These are phyloP conservation scores for Amphiura filiformis DNA, from an alignment of 35 echinoderm and acorn worm genomes.

Conservation along the genomic window DNA sequence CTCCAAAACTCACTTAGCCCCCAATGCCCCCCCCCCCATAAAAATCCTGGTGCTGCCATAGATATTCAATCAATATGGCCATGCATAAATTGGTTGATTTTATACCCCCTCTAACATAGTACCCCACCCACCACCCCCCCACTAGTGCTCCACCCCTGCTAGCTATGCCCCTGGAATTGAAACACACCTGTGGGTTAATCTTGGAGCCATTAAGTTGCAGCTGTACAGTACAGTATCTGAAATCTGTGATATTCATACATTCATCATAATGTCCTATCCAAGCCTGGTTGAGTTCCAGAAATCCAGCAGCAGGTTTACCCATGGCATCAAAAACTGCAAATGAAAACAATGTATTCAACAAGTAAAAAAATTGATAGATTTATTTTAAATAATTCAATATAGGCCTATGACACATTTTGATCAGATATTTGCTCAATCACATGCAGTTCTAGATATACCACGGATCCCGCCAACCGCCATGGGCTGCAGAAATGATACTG, in stretches of 20 bases:
- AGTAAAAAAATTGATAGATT: neutral
- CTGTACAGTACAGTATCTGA: constrained; percentile 64
- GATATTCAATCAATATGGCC: too few relatives aligned
- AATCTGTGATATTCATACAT: constrained; percentile 50
- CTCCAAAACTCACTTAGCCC: too few relatives aligned
- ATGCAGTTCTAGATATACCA: neutral
- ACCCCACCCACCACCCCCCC: too few relatives aligned
- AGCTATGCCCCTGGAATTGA: too few relatives aligned
- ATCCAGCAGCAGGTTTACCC: constrained; percentile 74
- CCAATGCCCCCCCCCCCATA: too few relatives aligned
- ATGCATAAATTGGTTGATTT: too few relatives aligned
- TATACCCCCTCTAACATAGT: too few relatives aligned
- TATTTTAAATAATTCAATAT: neutral
- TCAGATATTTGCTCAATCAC: neutral
- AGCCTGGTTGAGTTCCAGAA: constrained; percentile 62
- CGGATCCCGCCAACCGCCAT: too few relatives aligned
- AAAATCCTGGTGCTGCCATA: too few relatives aligned
- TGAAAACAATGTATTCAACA: neutral
- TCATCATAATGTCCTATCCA: constrained; percentile 90
- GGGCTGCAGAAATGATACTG: too few relatives aligned
- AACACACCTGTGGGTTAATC: too few relatives aligned
- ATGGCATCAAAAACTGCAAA: constrained; percentile 77
- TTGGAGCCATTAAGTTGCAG: constrained; percentile 13
- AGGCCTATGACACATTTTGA: neutral
- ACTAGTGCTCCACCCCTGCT: too few relatives aligned